phyloP scores from a whole-genome alignment of 1,140 invertebrate species.

The Trichonephila inaurata region DNA sequence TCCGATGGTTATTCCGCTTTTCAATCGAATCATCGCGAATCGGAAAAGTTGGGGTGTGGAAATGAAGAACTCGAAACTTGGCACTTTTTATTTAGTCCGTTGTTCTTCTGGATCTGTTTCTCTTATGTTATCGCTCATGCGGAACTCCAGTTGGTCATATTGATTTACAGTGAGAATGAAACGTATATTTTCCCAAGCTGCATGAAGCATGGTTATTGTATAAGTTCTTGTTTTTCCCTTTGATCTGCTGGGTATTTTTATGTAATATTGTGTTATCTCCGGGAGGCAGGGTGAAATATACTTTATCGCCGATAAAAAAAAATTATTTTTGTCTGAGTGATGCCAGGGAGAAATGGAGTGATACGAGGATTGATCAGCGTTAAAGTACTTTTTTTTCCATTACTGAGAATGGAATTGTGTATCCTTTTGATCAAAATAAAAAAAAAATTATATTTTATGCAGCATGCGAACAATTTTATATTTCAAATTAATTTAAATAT shows the following conservation, averaged over 20 bases:
- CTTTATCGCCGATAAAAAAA: neutral
- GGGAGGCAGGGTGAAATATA: neutral
- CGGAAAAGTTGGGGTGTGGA: neutral
- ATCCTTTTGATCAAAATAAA: neutral
- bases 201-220: neutral
- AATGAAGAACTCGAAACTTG: constrained; percentile 3
- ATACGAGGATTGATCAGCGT: too few relatives aligned
- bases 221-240: neutral
- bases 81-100: neutral
- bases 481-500: too few relatives aligned
- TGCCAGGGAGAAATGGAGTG: neutral
- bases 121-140: neutral
- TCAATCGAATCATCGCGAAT: too few relatives aligned
- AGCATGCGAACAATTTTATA: too few relatives aligned
- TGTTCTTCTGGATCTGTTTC: neutral
- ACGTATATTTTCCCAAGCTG: neutral
- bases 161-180: neutral
- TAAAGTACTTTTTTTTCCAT: neutral
- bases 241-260: neutral
- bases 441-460: neutral
- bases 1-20: too few relatives aligned
- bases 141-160: neutral
- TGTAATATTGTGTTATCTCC: constrained; percentile 7
- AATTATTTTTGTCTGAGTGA: neutral
- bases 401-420: neutral